Base-by-base conservation (phyloP, 2,113 vertebrate genomes). In the Chloropsis cyanopogon region DNA sequence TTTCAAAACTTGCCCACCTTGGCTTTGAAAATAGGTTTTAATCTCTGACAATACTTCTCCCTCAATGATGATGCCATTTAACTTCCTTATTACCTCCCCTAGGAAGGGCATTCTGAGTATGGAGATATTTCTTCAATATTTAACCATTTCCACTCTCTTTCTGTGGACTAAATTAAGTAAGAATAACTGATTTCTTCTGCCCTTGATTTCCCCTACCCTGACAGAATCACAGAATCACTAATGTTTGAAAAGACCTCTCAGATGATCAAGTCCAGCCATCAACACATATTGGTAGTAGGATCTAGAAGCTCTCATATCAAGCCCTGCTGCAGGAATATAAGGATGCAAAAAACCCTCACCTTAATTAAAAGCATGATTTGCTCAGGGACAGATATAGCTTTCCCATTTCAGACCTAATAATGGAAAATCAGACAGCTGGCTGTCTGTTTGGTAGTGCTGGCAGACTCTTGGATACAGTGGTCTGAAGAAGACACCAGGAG, bases 331-430 rank as follows among this genome's bases (percentile, higher is more conserved):
- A 93, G 31, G 44, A 79, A 78, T 24, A 25, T 3, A 73, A 69
- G 18, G 60, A 66, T 39, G 19, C 37, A n/a, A 70, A 72, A 86
- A 75, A 56, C 20, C n/a, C 24, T 10, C 39, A 42, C 17, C 28
- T 71, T 68, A 72, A 64, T 78, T 66, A 68, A 79, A 89, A 68
- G 25, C 41, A 53, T 75, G 77, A 41, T 65, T 91, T 94, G 37
- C 52, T 94, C 28, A 84, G 82, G 53, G 66, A 61, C 73, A 50
- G 72, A 65, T 15, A 69, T 26, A 91, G 57, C 52, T 33, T 59
- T 91, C 41, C 41, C 75, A 69, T 72, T 92, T 92, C 78, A 95
- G 93, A 56, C 5, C 64, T 80, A 93, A 95, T 72, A 91, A 87
- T 72, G 81, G 73, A 64, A 95, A 92, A 89, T 29, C 41, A 85